phyloP scores from a whole-genome alignment of 2,888 invertebrate genomes.

The Unio pictorum region DNA sequence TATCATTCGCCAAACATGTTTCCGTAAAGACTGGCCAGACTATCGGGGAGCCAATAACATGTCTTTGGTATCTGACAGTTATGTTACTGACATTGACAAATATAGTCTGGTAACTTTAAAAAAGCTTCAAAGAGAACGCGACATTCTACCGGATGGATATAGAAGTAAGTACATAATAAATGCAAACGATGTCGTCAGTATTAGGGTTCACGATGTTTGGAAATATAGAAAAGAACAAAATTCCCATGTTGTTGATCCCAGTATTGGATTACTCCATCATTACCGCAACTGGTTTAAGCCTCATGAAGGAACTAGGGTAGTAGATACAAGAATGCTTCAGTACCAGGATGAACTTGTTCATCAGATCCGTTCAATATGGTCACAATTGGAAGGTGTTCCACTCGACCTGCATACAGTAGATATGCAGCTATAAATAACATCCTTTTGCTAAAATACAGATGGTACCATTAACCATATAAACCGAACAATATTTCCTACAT shows the following conservation, averaged over 20 bases:
- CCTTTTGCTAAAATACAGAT: no score
- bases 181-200: conserved; percentile 34
- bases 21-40: conserved; percentile 50
- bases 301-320: conserved; percentile 4
- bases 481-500: no score
- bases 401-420: no score
- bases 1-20: conserved; percentile 47
- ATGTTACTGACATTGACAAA: conserved; percentile 13
- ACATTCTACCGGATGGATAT: conserved; percentile 19
- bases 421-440: no score
- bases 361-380: no score
- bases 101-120: conserved; percentile 47
- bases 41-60: no score
- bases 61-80: no score
- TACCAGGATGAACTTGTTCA: no score
- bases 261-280: conserved; percentile 48
- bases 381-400: no score
- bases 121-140: conserved; percentile 39
- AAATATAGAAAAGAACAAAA: conserved; percentile 7
- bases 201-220: conserved; percentile 54
- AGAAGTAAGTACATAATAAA: conserved; percentile 55
- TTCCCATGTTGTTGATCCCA: conserved; percentile 12
- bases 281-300: conserved; percentile 52
- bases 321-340: no score
- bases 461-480: no score